These are phyloP conservation scores for Phyllostomus hastatus DNA, from an alignment of 2,113 vertebrate genomes.

Conservation along the genomic window DNA sequence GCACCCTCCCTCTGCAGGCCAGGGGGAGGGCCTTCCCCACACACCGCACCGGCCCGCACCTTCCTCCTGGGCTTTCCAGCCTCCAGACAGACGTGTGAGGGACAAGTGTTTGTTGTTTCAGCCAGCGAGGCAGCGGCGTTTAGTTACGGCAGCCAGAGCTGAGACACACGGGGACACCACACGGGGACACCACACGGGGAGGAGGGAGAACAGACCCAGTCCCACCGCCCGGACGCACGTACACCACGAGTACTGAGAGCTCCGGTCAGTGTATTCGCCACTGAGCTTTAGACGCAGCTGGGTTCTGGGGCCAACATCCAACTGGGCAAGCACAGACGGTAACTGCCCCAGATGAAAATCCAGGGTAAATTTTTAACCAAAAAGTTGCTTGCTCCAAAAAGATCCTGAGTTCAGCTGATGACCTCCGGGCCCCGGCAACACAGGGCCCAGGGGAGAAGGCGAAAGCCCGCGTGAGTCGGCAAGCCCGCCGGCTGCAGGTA, in stretches of 20 bases:
- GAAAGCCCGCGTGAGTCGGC: neutral
- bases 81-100: neutral
- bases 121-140: neutral
- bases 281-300: neutral
- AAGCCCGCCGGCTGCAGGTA: fast-evolving
- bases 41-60: neutral
- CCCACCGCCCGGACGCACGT: neutral
- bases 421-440: neutral
- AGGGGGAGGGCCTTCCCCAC: neutral
- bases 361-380: neutral
- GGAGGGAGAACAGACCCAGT: neutral
- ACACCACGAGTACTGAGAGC: neutral
- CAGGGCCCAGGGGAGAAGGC: fast-evolving
- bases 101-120: neutral
- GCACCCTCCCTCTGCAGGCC: neutral
- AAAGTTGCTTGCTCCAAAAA: neutral
- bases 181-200: neutral
- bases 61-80: neutral
- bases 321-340: neutral
- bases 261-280: no score
- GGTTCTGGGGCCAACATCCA: neutral
- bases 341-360: neutral
- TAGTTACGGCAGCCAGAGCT: neutral
- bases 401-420: neutral
- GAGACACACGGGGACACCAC: neutral